Percentiles rank a stretch among this genome's conserved stretches.
Conservation (phyloP, 2,888 invertebrate genomes). For the Cistogaster globosa region DNA sequence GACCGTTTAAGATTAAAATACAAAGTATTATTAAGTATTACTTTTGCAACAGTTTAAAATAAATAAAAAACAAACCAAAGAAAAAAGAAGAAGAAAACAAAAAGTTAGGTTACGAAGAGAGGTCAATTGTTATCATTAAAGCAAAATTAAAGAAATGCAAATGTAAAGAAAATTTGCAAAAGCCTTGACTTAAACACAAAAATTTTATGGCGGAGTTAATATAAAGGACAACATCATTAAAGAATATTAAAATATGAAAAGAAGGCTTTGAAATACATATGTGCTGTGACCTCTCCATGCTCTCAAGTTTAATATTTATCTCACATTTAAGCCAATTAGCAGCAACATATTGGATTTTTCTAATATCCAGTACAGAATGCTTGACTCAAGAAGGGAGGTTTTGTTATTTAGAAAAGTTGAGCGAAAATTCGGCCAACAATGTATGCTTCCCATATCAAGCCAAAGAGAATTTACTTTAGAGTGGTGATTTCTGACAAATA, state of each 20-base stretch:
- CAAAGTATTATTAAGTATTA: background rate
- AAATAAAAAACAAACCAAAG: constrained; percentile 13
- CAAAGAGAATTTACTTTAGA: too few relatives aligned
- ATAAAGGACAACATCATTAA: background rate
- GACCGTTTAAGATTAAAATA: constrained; percentile 63
- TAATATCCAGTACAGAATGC: too few relatives aligned
- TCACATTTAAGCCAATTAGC: too few relatives aligned
- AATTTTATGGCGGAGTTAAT: constrained; percentile 25
- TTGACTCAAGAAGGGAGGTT: too few relatives aligned
- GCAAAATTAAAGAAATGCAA: constrained; percentile 15
- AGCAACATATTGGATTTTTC: too few relatives aligned
- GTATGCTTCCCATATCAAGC: too few relatives aligned
- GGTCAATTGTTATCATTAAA: constrained; percentile 53
- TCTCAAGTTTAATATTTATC: background rate
- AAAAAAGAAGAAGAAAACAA: constrained; percentile 4
- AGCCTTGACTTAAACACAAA: constrained; percentile 50
- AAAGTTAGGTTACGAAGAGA: constrained; percentile 38
- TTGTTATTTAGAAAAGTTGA: too few relatives aligned
- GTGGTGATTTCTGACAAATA: too few relatives aligned
- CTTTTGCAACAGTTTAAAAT: constrained; percentile 44
- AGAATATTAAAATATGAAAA: background rate
- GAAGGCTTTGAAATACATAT: background rate
- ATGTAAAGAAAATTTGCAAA: constrained; percentile 21
- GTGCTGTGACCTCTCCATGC: background rate
- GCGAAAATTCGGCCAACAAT: too few relatives aligned